phyloP scores from a whole-genome alignment of 2,888 invertebrate genomes.

The Mellilla xanthometata region DNA sequence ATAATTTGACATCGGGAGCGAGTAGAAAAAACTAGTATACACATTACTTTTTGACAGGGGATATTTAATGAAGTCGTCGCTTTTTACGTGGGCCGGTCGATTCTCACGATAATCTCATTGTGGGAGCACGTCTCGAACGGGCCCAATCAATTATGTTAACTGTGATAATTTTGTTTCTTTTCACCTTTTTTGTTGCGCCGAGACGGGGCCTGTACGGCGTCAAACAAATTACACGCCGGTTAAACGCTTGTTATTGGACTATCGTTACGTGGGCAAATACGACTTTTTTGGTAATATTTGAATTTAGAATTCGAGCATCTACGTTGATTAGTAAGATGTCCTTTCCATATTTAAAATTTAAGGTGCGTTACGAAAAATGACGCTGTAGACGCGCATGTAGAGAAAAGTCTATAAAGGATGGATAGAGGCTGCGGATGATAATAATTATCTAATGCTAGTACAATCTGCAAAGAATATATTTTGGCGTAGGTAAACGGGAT shows the following conservation, averaged over 20 bases:
- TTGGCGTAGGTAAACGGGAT: too few relatives aligned
- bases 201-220: constrained; percentile 53
- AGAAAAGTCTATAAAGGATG: too few relatives aligned
- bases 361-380: too few relatives aligned
- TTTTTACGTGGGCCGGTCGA: constrained; percentile 52
- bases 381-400: too few relatives aligned
- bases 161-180: constrained; percentile 67
- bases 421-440: too few relatives aligned
- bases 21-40: constrained; percentile 74
- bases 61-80: constrained; percentile 79
- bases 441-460: too few relatives aligned
- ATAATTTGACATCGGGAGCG: constrained; percentile 81
- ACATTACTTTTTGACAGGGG: constrained; percentile 80
- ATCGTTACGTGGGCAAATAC: constrained; percentile 34
- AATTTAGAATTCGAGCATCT: too few relatives aligned
- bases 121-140: constrained; percentile 72
- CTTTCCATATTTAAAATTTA: too few relatives aligned
- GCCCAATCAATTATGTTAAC: constrained; percentile 80
- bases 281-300: neutral
- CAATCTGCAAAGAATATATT: too few relatives aligned
- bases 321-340: too few relatives aligned
- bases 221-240: constrained; percentile 72
- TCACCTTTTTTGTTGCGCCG: constrained; percentile 40
- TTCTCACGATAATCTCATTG: constrained; percentile 73
- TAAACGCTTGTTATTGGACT: constrained; percentile 61